phyloP scores from a whole-genome alignment of 2,113 vertebrate species.

The Corythoichthys intestinalis region DNA sequence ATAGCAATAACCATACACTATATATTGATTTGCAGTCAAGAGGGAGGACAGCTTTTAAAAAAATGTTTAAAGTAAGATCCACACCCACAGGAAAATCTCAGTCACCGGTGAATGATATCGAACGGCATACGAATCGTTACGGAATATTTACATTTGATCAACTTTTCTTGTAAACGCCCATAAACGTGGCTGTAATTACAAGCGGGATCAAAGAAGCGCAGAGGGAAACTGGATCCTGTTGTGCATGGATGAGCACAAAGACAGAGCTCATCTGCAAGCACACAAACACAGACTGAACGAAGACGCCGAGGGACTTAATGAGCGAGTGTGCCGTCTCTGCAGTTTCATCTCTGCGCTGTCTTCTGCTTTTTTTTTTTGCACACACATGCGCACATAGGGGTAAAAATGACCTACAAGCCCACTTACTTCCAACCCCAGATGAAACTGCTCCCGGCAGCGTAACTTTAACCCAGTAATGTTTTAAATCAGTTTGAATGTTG shows the following conservation, averaged over 20 bases:
- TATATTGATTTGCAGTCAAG: conserved; percentile 8
- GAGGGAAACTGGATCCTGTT: conserved; percentile 22
- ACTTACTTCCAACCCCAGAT: conserved; percentile 54
- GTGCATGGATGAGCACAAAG: conserved; percentile 36
- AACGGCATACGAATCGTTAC: not conserved
- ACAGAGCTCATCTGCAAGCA: conserved; percentile 30
- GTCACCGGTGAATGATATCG: conserved; percentile 1
- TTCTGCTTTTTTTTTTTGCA: conserved; percentile 5
- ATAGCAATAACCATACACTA: conserved; percentile 16
- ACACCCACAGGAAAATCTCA: conserved; percentile 4
- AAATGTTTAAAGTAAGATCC: not conserved
- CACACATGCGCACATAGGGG: conserved; percentile 20
- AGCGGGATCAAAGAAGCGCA: conserved; percentile 18
- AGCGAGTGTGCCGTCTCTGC: conserved; percentile 37
- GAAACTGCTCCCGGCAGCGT: conserved; percentile 32
- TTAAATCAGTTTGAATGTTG: conserved; percentile 47
- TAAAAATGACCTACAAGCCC: conserved; percentile 65
- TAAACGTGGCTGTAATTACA: conserved; percentile 12
- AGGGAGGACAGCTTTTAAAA: not conserved
- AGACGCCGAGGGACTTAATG: conserved; percentile 41
- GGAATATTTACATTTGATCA: conserved; percentile 4
- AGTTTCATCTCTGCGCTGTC: conserved; percentile 32
- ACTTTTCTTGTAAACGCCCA: not conserved
- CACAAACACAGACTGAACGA: conserved; percentile 38
- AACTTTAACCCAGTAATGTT: conserved; percentile 25